phyloP scores from a whole-genome alignment of 2,113 vertebrate genomes.

The Coptodon rendalli region DNA sequence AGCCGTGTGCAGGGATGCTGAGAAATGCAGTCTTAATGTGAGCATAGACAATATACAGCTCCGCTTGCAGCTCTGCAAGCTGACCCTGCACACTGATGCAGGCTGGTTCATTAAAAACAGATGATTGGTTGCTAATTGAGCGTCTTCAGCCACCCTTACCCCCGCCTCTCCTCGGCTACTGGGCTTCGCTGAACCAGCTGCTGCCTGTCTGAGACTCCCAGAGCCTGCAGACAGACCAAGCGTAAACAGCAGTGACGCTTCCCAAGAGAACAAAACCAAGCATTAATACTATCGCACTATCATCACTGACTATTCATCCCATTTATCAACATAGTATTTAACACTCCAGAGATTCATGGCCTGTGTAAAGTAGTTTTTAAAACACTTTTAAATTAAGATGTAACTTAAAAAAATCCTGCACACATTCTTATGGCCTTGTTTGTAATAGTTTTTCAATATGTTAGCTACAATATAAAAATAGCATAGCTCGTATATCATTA shows the following conservation, averaged over 20 bases:
- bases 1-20: neutral
- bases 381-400: neutral
- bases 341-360: neutral
- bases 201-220: neutral
- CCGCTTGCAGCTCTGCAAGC: neutral
- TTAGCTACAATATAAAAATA: neutral
- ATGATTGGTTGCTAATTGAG: conserved; percentile 13
- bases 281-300: neutral
- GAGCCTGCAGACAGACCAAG: neutral
- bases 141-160: neutral
- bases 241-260: neutral
- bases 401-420: neutral
- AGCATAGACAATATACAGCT: neutral
- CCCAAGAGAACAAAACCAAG: neutral
- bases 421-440: neutral
- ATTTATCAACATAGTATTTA: neutral
- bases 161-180: neutral
- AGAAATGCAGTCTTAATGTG: neutral
- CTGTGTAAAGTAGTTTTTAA: neutral
- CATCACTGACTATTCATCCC: neutral
- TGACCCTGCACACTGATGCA: neutral
- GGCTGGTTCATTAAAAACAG: conserved; percentile 1
- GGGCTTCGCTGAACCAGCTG: conserved; percentile 30
- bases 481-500: neutral
- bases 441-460: neutral